Evolutionary conservation across 30 jellyfish, hydroid and myxozoan species (phyloP).

Genomic region (Rhopilema esculentum): DNA sequence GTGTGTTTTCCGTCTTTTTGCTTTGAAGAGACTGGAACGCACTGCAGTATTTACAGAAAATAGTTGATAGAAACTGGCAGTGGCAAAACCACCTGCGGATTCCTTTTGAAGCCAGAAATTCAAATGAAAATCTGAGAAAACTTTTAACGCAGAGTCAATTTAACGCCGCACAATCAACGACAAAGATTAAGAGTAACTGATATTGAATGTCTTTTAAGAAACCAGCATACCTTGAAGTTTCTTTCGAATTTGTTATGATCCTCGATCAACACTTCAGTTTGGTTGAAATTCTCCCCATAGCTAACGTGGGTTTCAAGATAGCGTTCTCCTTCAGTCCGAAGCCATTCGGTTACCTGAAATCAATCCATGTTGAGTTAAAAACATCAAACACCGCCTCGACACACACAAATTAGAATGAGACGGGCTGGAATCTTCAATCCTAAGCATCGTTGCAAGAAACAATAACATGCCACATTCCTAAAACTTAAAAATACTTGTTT

Average conservation of each 20-base stretch:
- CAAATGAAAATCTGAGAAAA: too few relatives aligned
- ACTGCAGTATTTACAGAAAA: too few relatives aligned
- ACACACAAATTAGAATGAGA: not conserved
- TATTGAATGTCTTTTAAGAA: not conserved
- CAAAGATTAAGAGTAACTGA: not conserved
- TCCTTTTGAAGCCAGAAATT: too few relatives aligned
- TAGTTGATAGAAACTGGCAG: too few relatives aligned
- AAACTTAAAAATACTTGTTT: not conserved
- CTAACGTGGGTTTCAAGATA: slow-evolving; percentile 69
- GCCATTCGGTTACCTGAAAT: slow-evolving; percentile 79
- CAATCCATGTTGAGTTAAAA: not conserved
- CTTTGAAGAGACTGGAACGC: too few relatives aligned
- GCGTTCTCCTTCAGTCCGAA: slow-evolving; percentile 73
- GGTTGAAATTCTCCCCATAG: slow-evolving; percentile 62
- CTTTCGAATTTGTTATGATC: slow-evolving; percentile 68
- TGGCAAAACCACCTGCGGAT: too few relatives aligned
- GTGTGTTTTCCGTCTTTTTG: too few relatives aligned
- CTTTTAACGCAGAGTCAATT: too few relatives aligned
- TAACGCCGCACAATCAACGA: too few relatives aligned
- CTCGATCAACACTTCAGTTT: slow-evolving; percentile 67
- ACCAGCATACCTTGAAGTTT: slow-evolving; percentile 58
- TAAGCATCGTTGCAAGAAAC: too few relatives aligned
- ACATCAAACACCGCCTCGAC: not conserved
- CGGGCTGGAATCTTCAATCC: too few relatives aligned
- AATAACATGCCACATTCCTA: not conserved